These are phyloP conservation scores for Siniperca undulata DNA, from an alignment of 2,797 vertebrate species.

Conservation along the genomic window DNA sequence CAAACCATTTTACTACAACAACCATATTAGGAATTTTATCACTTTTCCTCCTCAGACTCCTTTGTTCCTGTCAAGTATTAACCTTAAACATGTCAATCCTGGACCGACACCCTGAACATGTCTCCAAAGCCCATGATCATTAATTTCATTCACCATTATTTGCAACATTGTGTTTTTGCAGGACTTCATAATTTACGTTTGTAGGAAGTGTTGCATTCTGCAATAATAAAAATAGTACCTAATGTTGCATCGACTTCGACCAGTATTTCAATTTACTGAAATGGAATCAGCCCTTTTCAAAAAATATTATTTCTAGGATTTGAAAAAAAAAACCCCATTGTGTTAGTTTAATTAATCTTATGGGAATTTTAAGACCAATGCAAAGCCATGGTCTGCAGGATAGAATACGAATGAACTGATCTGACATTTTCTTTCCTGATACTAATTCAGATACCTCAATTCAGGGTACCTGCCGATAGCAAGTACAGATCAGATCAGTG, in stretches of 20 bases:
- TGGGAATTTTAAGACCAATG: background rate
- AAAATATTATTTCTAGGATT: background rate
- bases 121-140: background rate
- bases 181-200: background rate
- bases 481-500: background rate
- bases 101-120: background rate
- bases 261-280: background rate
- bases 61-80: background rate
- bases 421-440: background rate
- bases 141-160: background rate
- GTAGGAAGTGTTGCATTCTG: background rate
- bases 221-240: background rate
- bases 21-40: background rate
- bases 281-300: background rate
- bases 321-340: background rate
- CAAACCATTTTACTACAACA: background rate
- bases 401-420: background rate
- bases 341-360: background rate
- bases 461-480: background rate
- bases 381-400: background rate
- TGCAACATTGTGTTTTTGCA: slow-evolving; percentile 6
- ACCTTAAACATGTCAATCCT: background rate
- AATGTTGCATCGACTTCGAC: background rate
- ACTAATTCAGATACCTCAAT: background rate
- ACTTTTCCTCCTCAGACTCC: background rate